Conservation (phyloP, 2,888 invertebrate genomes). For the Agrilus mali region DNA sequence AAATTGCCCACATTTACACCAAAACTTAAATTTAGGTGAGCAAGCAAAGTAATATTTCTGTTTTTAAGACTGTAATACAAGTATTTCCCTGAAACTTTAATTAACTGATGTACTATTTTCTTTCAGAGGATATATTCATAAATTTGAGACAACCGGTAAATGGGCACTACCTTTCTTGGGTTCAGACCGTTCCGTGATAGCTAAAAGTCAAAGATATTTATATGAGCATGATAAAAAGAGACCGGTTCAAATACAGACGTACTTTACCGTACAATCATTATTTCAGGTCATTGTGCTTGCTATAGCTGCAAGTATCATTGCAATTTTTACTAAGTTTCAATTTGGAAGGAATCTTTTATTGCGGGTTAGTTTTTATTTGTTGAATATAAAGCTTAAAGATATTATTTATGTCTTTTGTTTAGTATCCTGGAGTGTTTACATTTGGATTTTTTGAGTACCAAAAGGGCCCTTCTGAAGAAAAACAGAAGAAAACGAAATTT, state of each 20-base stretch:
- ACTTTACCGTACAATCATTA: conserved; percentile 40
- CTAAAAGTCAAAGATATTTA: conserved; percentile 66
- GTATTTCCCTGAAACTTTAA: neutral
- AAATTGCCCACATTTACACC: conserved; percentile 52
- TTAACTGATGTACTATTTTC: neutral
- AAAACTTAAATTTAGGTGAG: conserved; percentile 42
- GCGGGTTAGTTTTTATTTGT: conserved; percentile 34
- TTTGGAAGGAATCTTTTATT: conserved; percentile 52
- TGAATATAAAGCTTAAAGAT: neutral
- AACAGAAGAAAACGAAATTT: conserved; percentile 49
- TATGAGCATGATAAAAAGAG: conserved; percentile 53
- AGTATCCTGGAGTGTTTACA: conserved; percentile 46
- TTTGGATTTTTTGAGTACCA: conserved; percentile 49
- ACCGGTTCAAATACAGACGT: conserved; percentile 69
- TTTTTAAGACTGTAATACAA: neutral
- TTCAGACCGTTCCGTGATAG: conserved; percentile 70
- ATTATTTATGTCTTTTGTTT: conserved; percentile 2
- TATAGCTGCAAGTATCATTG: conserved; percentile 48
- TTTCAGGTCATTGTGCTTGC: conserved; percentile 36
- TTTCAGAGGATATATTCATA: conserved; percentile 11
- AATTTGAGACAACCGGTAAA: conserved; percentile 11
- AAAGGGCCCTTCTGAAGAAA: conserved; percentile 50
- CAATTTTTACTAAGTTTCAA: conserved; percentile 43
- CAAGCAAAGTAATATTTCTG: neutral
- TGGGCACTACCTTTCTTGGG: conserved; percentile 61